Base-by-base conservation (phyloP, 2,888 invertebrate species). In the Cactoblastis cactorum region DNA sequence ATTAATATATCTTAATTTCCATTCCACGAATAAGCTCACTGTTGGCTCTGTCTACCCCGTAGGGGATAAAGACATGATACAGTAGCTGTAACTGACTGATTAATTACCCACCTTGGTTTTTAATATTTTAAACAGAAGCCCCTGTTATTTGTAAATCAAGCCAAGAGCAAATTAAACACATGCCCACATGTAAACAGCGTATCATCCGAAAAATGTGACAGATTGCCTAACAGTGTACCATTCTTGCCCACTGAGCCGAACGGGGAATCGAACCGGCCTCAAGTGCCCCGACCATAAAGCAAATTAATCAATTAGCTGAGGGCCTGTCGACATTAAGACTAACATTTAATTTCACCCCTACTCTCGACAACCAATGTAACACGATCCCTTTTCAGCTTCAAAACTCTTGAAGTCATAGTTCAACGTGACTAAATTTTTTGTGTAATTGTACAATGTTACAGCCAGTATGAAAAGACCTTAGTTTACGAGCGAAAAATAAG, bases 261-360 rank as follows among this genome's bases (percentile, higher is more conserved):
- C 70, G 58, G 70, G 69, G 83, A 80, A 80, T 77, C 84, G 83
- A 84, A 82, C 83, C 71, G 68, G 58, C 69, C 81, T 83, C 80
- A 77, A 84, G 85, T 83, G 80, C 74, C 72, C 70, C 79, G 69
- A 83, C 88, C 87, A 87, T 89, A 89, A 89, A 89, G 85, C 87
- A 88, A 89, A 89, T 88, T 89, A 89, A 88, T 89, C 88, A 89
- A 89, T 89, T 89, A 89, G 83, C 77, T 63, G 78, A 79, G 85
- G 88, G 88, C 87, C 85, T 86, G 88, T 88, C 88, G 85, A 83
- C 84, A 83, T 87, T 86, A 84, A 82, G 74, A 81, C 78, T 78
- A 81, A 84, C 87, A 80, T 86, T 89, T 87, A 87, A 87, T 86
- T 86, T 80, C 72, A 72, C 79, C 77, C 77, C 66, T 63, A 61